Evolutionary conservation across 2,888 invertebrate genomes (phyloP).

Genomic region (Sarcophaga caerulescens): DNA sequence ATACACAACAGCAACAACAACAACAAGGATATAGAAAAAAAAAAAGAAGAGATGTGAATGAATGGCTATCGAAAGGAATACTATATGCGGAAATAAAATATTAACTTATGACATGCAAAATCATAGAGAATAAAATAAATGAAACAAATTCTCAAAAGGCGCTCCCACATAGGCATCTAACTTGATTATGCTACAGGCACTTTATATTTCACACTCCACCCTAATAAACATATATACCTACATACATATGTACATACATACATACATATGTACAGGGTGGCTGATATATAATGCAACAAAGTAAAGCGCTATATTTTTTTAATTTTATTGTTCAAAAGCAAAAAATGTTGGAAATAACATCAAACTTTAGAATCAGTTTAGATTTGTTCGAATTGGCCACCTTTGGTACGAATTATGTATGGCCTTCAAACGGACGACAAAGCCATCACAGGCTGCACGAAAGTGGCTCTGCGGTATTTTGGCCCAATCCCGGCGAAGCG

Average conservation of each 20-base stretch:
- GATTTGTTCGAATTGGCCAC: too few species aligned
- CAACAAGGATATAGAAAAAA: conserved; percentile 11
- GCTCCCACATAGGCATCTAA: conserved; percentile 51
- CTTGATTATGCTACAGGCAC: not conserved
- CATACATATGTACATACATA: not conserved
- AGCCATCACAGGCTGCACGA: too few species aligned
- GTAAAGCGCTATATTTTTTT: too few species aligned
- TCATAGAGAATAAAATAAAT: conserved; percentile 9
- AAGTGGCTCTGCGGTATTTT: too few species aligned
- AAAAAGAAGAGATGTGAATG: not conserved
- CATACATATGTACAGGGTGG: too few species aligned
- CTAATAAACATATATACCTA: not conserved
- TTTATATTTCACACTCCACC: conserved; percentile 22
- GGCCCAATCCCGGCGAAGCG: too few species aligned
- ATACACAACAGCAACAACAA: not conserved
- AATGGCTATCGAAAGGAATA: not conserved
- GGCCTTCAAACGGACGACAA: too few species aligned
- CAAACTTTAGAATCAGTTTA: too few species aligned
- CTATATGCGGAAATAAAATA: not conserved
- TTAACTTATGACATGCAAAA: conserved; percentile 55
- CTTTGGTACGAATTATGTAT: too few species aligned
- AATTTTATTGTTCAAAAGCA: too few species aligned
- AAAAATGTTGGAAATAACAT: too few species aligned
- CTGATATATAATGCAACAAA: too few species aligned
- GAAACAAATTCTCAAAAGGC: conserved; percentile 36